These are phyloP conservation scores for Anguilla obscura DNA, from an alignment of 2,797 vertebrate species.

Conservation along the genomic window DNA sequence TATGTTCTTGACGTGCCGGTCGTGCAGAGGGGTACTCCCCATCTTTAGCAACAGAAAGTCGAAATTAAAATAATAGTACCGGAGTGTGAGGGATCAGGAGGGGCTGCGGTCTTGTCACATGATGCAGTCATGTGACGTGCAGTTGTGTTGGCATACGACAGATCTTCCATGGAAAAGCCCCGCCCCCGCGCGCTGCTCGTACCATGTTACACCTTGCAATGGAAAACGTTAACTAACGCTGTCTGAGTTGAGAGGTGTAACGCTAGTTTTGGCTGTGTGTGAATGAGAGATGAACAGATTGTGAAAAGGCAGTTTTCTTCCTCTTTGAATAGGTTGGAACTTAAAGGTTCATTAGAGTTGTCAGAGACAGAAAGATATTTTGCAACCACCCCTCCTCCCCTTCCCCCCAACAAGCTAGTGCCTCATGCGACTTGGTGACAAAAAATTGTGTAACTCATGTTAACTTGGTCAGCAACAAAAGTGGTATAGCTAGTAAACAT, in stretches of 20 bases:
- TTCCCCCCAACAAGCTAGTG: not conserved
- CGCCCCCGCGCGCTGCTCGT: not conserved
- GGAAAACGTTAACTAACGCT: constrained; percentile 4
- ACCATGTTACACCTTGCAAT: not conserved
- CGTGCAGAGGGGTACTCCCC: not conserved
- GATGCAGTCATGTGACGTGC: not conserved
- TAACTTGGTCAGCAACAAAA: constrained; percentile 27
- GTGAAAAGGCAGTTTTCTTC: constrained; percentile 35
- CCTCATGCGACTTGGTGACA: constrained; percentile 35
- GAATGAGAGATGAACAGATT: constrained; percentile 22
- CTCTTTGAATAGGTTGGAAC: not conserved
- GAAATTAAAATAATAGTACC: not conserved
- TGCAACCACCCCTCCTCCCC: not conserved
- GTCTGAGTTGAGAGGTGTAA: constrained; percentile 16
- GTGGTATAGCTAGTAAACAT: constrained; percentile 39
- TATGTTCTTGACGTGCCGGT: constrained; percentile 8
- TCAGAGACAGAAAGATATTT: constrained; percentile 19
- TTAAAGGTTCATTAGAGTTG: not conserved
- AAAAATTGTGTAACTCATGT: constrained; percentile 54
- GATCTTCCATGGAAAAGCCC: not conserved
- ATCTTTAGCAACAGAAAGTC: not conserved
- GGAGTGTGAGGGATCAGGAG: not conserved
- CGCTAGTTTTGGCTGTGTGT: constrained; percentile 30
- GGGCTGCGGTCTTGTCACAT: not conserved
- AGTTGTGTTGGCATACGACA: not conserved